These are phyloP conservation scores for Dreissena polymorpha DNA, from an alignment of 1,140 invertebrate species.

Conservation along the genomic window DNA sequence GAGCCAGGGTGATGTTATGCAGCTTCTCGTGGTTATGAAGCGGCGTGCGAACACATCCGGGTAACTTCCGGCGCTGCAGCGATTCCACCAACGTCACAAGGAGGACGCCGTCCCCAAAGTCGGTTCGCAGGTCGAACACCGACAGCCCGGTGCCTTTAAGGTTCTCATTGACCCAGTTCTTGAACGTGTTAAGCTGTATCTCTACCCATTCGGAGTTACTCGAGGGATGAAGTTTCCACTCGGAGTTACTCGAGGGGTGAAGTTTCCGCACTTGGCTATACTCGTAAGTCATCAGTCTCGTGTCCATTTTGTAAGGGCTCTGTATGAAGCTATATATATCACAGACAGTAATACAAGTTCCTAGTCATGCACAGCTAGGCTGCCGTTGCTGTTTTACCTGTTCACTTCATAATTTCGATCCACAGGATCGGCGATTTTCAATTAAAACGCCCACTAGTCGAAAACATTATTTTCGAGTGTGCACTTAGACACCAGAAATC, in stretches of 20 bases:
- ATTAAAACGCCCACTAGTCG: too few species aligned
- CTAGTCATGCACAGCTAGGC: too few species aligned
- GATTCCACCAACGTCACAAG: conserved; percentile 94
- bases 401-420: too few species aligned
- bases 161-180: conserved; percentile 99
- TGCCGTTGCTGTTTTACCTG: too few species aligned
- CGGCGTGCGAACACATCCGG: conserved; percentile 43
- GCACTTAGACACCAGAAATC: too few species aligned
- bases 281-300: too few species aligned
- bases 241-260: conserved; percentile 9
- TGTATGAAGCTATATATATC: too few species aligned
- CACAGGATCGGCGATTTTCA: too few species aligned
- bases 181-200: conserved; percentile 98
- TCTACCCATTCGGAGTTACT: conserved; percentile 84
- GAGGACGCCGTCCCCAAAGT: conserved; percentile 93
- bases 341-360: too few species aligned
- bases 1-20: conserved; percentile 96
- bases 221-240: conserved; percentile 3
- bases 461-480: too few species aligned
- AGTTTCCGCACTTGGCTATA: neutral
- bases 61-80: conserved; percentile 84
- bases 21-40: conserved; percentile 89
- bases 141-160: conserved; percentile 77
- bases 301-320: too few species aligned
- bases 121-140: conserved; percentile 88